These are phyloP conservation scores for Salvator merianae DNA, from an alignment of 2,113 vertebrate species.

Conservation along the genomic window DNA sequence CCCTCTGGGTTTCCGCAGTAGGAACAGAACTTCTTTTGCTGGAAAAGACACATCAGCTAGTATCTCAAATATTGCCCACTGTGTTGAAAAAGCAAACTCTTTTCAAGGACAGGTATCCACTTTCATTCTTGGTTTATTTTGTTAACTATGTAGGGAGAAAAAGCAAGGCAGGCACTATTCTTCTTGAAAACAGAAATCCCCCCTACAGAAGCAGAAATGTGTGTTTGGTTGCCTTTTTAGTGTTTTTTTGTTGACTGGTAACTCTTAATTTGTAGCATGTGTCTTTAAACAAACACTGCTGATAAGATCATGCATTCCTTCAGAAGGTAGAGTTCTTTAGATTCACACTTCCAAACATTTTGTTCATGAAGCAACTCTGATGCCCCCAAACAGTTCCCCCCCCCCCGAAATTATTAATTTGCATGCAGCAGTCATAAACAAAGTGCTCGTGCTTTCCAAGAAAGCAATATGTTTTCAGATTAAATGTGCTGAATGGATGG, in stretches of 20 bases:
- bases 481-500: background rate
- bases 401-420: slow-evolving; percentile 33
- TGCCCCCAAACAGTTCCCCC: slow-evolving; percentile 41
- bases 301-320: slow-evolving; percentile 26
- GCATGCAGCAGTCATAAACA: slow-evolving; percentile 41
- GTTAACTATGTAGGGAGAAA: background rate
- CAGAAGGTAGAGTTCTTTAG: slow-evolving; percentile 22
- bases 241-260: slow-evolving; percentile 21
- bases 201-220: slow-evolving; percentile 54
- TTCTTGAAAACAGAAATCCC: slow-evolving; percentile 54
- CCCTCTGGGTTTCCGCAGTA: background rate
- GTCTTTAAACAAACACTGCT: slow-evolving; percentile 37
- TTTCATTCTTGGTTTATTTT: slow-evolving; percentile 49
- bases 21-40: slow-evolving; percentile 30
- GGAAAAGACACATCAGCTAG: slow-evolving; percentile 19
- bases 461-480: slow-evolving; percentile 2
- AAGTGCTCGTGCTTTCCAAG: slow-evolving; percentile 18
- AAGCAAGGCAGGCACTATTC: slow-evolving; percentile 44
- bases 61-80: background rate
- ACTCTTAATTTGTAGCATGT: slow-evolving; percentile 41
- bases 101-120: slow-evolving; percentile 1
- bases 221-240: slow-evolving; percentile 22
- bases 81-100: slow-evolving; percentile 36
- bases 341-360: slow-evolving; percentile 42
- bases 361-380: slow-evolving; percentile 34